phyloP scores from a whole-genome alignment of 1,140 invertebrate genomes.

The Contarinia nasturtii region DNA sequence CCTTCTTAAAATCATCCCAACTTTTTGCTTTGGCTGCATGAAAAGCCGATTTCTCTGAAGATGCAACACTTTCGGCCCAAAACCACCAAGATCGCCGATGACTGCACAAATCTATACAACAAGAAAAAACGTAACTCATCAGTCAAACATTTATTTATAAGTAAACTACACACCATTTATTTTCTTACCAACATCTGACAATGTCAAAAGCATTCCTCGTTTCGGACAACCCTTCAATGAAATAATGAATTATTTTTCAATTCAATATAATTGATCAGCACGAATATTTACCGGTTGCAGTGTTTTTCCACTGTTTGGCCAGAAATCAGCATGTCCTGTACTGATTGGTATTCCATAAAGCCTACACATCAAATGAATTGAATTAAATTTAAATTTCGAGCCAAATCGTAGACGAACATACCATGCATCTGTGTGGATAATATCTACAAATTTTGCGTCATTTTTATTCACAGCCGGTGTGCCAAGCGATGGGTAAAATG shows the following conservation, averaged over 20 bases:
- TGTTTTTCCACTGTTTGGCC: constrained; percentile 35
- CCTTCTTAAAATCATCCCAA: constrained; percentile 25
- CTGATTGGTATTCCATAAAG: constrained; percentile 30
- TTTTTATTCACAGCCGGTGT: constrained; percentile 36
- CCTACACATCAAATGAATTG: too few relatives aligned
- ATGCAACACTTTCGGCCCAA: constrained; percentile 34
- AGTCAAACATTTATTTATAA: too few relatives aligned
- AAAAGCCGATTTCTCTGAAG: constrained; percentile 26
- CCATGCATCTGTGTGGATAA: constrained; percentile 44
- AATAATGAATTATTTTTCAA: too few relatives aligned
- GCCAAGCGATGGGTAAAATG: constrained; percentile 32
- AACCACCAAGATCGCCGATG: constrained; percentile 40
- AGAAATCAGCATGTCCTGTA: constrained; percentile 39
- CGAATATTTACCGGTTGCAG: too few relatives aligned
- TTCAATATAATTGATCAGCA: too few relatives aligned
- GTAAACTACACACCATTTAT: too few relatives aligned
- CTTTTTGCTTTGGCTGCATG: constrained; percentile 21
- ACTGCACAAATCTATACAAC: constrained; percentile 39
- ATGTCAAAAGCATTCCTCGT: constrained; percentile 8
- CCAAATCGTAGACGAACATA: too few relatives aligned
- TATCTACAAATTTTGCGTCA: constrained; percentile 44
- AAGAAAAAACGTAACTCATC: too few relatives aligned
- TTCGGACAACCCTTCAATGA: constrained; percentile 35
- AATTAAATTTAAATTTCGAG: too few relatives aligned
- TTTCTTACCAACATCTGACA: constrained; percentile 16